Conservation (phyloP, 2,888 invertebrate genomes). For the Limnephilus lunatus region DNA sequence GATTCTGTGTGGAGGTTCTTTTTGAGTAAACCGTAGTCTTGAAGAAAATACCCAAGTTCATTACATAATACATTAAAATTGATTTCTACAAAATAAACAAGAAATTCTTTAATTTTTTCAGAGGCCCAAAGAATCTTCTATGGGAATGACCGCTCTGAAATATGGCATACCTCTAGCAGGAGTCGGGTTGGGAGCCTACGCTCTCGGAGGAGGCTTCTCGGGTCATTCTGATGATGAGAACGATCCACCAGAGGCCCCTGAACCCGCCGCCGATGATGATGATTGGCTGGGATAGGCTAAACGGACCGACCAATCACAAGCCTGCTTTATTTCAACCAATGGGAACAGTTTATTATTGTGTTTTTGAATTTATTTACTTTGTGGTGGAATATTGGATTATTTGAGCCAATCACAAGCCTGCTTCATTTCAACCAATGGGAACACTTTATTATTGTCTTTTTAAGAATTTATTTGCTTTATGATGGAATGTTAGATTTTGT, state of each 20-base stretch:
- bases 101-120: neutral
- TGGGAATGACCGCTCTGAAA: constrained; percentile 73
- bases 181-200: constrained; percentile 78
- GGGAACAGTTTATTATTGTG: neutral
- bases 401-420: neutral
- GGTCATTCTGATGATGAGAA: constrained; percentile 35
- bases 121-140: constrained; percentile 67
- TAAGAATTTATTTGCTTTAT: neutral
- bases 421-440: neutral
- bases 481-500: neutral
- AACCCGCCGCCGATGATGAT: constrained; percentile 32
- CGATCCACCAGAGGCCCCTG: constrained; percentile 15
- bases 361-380: neutral
- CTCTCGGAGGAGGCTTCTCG: constrained; percentile 75
- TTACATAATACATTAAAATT: too few relatives aligned
- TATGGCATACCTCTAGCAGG: constrained; percentile 73
- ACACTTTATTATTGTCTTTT: neutral
- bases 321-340: neutral
- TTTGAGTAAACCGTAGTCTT: too few relatives aligned
- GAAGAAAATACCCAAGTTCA: too few relatives aligned
- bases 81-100: too few relatives aligned
- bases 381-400: neutral
- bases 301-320: neutral
- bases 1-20: too few relatives aligned
- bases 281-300: constrained; percentile 46